Percentiles rank a stretch among this genome's conserved stretches.
Evolutionary conservation across 2,797 vertebrate species (phyloP).

Genomic region (Bovichtus diacanthus): DNA sequence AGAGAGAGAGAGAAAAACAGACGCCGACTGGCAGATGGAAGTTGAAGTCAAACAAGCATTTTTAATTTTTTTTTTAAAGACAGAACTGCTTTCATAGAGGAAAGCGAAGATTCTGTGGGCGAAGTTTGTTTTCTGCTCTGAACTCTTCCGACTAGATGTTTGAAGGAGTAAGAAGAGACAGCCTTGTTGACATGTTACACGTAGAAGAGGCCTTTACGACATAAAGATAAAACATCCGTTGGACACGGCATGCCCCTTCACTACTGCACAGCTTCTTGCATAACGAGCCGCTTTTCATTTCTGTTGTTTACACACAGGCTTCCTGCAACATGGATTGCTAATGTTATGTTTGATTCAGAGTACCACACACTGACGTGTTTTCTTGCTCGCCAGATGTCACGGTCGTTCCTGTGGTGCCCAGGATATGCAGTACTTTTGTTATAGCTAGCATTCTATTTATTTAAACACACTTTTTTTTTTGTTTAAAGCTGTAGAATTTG

Average conservation of each 20-base stretch:
- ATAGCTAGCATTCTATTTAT: not conserved
- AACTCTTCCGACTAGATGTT: not conserved
- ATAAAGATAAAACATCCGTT: not conserved
- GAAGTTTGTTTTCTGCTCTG: not conserved
- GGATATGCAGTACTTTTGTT: not conserved
- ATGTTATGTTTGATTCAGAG: conserved; percentile 15
- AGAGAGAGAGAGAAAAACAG: not conserved
- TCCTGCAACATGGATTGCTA: conserved; percentile 23
- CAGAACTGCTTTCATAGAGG: not conserved
- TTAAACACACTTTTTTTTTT: not conserved
- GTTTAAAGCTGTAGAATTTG: not conserved
- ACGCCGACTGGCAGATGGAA: conserved; percentile 1
- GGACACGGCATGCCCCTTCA: not conserved
- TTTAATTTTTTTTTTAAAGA: conserved; percentile 9
- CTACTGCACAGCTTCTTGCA: conserved; percentile 20
- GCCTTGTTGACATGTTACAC: not conserved
- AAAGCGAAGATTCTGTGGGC: not conserved
- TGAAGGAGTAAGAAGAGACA: not conserved
- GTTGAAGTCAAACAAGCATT: conserved; percentile 12
- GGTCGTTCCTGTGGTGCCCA: not conserved
- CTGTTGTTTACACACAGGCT: conserved; percentile 33
- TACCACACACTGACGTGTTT: not conserved
- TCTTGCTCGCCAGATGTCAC: not conserved
- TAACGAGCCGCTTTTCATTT: conserved; percentile 4
- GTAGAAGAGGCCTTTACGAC: not conserved